These are phyloP conservation scores for Elmis aenea DNA, from an alignment of 2,888 invertebrate genomes.

Conservation along the genomic window DNA sequence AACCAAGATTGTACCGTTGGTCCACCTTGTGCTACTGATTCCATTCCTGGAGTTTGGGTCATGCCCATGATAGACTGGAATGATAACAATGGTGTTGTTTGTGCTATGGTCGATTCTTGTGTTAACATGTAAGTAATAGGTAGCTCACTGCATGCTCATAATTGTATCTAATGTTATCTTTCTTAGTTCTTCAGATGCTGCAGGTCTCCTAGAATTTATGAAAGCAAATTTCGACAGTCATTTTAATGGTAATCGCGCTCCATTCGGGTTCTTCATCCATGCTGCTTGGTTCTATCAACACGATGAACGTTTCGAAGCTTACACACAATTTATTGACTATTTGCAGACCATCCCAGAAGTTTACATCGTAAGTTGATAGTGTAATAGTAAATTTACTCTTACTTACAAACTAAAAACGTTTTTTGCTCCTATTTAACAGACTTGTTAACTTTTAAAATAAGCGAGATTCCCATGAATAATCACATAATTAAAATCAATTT, in stretches of 20 bases:
- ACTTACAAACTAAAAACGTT: too few relatives aligned
- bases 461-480: too few relatives aligned
- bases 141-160: too few relatives aligned
- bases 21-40: conserved; percentile 47
- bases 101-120: conserved; percentile 57
- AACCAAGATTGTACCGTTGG: conserved; percentile 53
- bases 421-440: too few relatives aligned
- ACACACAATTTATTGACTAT: conserved; percentile 53
- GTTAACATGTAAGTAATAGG: conserved; percentile 40
- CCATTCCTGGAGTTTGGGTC: conserved; percentile 56
- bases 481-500: too few relatives aligned
- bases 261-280: conserved; percentile 64
- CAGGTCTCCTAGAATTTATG: conserved; percentile 54
- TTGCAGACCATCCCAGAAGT: conserved; percentile 52
- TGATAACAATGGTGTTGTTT: conserved; percentile 47
- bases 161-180: too few relatives aligned
- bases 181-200: conserved; percentile 43
- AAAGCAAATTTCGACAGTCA: conserved; percentile 27
- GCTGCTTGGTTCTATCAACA: conserved; percentile 56
- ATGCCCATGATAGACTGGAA: conserved; percentile 55
- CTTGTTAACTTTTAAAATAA: too few relatives aligned
- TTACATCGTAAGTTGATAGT: conserved; percentile 55
- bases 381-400: too few relatives aligned
- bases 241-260: conserved; percentile 53
- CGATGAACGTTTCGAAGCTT: conserved; percentile 49